phyloP scores from a whole-genome alignment of 2,797 vertebrate species.

The Argya squamiceps region DNA sequence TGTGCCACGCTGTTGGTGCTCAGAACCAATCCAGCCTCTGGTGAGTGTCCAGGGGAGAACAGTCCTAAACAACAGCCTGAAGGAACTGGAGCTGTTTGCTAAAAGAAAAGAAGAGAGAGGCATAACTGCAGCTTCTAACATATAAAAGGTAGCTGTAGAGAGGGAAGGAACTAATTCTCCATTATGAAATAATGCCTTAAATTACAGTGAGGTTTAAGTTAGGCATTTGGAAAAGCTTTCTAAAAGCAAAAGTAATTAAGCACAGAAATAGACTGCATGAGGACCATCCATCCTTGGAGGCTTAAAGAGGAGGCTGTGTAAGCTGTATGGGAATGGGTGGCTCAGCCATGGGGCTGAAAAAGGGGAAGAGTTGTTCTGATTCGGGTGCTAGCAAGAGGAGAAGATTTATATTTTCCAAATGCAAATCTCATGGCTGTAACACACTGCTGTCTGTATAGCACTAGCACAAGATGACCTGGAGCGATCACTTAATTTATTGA shows the following conservation, averaged over 20 bases:
- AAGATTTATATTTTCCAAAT: background rate
- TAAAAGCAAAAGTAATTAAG: conserved; percentile 41
- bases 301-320: background rate
- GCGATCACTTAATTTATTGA: background rate
- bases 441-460: background rate
- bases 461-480: background rate
- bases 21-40: background rate
- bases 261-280: background rate
- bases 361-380: background rate
- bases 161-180: conserved; percentile 34
- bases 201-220: conserved; percentile 22
- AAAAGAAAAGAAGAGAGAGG: background rate
- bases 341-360: background rate
- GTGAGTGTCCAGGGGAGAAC: background rate
- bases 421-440: background rate
- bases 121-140: rapidly evolving
- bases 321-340: background rate
- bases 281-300: background rate
- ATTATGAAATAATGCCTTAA: conserved; percentile 17
- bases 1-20: background rate
- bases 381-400: background rate
- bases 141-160: background rate
- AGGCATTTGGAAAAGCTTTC: conserved; percentile 27
- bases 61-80: background rate
- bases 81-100: background rate